Percentiles rank a stretch among this genome's conserved stretches.
Evolutionary conservation across 1,140 invertebrate genomes (phyloP).

Genomic region (Aporrectodea caliginosa): DNA sequence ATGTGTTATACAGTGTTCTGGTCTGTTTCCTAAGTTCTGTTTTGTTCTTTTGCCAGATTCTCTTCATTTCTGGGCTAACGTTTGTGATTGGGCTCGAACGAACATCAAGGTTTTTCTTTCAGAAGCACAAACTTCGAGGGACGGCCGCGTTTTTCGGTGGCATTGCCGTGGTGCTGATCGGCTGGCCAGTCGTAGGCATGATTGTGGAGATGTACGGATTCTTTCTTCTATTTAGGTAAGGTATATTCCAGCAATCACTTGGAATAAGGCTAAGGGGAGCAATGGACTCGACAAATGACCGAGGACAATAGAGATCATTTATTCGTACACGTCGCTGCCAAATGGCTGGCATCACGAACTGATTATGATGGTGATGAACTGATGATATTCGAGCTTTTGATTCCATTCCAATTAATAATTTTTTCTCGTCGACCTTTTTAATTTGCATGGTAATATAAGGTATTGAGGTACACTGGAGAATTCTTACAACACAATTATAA

Average conservation of each 20-base stretch:
- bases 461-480: neutral
- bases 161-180: slow-evolving; percentile 86
- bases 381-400: neutral
- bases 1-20: too few species aligned
- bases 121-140: slow-evolving; percentile 91
- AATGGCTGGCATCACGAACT: neutral
- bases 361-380: too few species aligned
- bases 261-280: neutral
- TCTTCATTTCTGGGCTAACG: slow-evolving; percentile 90
- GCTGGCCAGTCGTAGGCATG: slow-evolving; percentile 95
- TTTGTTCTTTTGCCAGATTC: too few species aligned
- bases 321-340: too few species aligned
- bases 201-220: slow-evolving; percentile 80
- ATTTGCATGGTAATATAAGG: neutral
- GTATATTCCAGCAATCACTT: slow-evolving; percentile 7
- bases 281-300: too few species aligned
- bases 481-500: too few species aligned
- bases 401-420: slow-evolving; percentile 4
- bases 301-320: too few species aligned
- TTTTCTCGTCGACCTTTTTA: neutral
- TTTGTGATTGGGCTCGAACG: slow-evolving; percentile 94
- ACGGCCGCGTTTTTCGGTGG: slow-evolving; percentile 90
- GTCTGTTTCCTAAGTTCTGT: too few species aligned
- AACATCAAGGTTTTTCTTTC: slow-evolving; percentile 97
- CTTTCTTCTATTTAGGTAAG: slow-evolving; percentile 63